Evolutionary conservation across 2,797 vertebrate species (phyloP), one percentile per base, ranked within the genome.

Genomic region (Crax fasciolata): DNA sequence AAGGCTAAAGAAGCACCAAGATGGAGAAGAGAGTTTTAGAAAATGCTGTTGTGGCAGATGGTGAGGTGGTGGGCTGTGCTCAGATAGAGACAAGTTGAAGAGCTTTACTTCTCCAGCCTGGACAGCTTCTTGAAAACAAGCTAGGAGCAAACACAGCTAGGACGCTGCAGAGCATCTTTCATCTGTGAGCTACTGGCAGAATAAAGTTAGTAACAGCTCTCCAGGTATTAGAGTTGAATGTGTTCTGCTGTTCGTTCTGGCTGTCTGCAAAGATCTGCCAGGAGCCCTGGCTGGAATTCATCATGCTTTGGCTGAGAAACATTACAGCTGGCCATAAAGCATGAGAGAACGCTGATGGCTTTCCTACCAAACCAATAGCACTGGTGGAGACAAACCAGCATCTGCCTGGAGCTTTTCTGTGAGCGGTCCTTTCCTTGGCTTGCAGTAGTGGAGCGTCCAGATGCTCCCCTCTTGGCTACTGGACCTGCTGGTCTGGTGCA

Each of bases 11-110:
- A 89, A 83, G 18, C 18, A 80, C 43, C 54, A 74, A 94, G 59
- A 88, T 59, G 55, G 84, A 94, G 75, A 89, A 82, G 48, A 93
- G 93, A 79, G 88, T 35, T 48, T 76, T 89, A 92, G 59, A 59
- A 93, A 77, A 68, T 74, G 41, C 65, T 80, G 75, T 72, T 83
- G 72, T 87, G 82, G 92, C 79, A 92, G 82, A 83, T 93, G 82
- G 84, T 78, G 68, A 80, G 82, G 72, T 83, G 43, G 84, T 87
- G 92, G 48, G 75, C 72, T 85, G 78, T 61, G 92, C 65, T 95
- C 82, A 91, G 75, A 81, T 65, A 66, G 79, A 87, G 73, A 65
- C 6, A 62, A 62, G 28, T 39, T 87, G 84, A 87, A 71, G 52
- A 92, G 68, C 49, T 93, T 91, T 70, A 43, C 63, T 80, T 92